These are phyloP conservation scores for Catharus ustulatus DNA, from an alignment of 2,797 vertebrate species.

Conservation along the genomic window DNA sequence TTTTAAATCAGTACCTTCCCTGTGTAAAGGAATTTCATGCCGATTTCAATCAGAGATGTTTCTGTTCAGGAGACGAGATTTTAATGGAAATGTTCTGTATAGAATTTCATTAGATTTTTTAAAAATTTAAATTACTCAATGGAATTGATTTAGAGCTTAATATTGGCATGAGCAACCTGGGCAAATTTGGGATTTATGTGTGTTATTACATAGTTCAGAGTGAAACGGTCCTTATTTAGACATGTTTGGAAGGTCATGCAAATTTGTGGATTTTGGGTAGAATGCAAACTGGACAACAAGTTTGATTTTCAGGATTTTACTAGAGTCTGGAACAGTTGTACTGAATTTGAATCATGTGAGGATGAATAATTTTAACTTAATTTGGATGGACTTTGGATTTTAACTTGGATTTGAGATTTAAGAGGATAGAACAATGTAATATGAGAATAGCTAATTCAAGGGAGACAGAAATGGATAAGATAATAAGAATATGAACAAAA, in stretches of 20 bases:
- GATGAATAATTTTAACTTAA: not conserved
- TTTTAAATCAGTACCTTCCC: slow-evolving; percentile 1
- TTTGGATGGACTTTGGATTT: not conserved
- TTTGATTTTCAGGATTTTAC: not conserved
- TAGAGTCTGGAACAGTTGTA: not conserved
- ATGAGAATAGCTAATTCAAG: not conserved
- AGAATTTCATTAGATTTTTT: not conserved
- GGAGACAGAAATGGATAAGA: not conserved
- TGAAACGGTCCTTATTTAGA: not conserved
- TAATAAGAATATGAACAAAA: not conserved
- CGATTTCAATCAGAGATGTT: not conserved
- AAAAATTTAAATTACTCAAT: not conserved
- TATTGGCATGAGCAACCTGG: rapidly evolving
- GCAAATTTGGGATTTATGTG: not conserved
- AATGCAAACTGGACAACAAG: not conserved
- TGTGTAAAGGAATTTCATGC: not conserved
- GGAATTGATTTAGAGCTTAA: not conserved
- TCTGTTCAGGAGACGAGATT: not conserved
- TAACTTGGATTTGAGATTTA: not conserved
- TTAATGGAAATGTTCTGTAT: not conserved
- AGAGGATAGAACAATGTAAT: not conserved
- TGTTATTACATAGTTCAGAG: not conserved
- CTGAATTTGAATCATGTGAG: not conserved
- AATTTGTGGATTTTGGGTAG: not conserved
- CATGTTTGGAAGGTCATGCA: not conserved